Base-by-base conservation (phyloP, 2,888 invertebrate species). In the Aricia artaxerxes region DNA sequence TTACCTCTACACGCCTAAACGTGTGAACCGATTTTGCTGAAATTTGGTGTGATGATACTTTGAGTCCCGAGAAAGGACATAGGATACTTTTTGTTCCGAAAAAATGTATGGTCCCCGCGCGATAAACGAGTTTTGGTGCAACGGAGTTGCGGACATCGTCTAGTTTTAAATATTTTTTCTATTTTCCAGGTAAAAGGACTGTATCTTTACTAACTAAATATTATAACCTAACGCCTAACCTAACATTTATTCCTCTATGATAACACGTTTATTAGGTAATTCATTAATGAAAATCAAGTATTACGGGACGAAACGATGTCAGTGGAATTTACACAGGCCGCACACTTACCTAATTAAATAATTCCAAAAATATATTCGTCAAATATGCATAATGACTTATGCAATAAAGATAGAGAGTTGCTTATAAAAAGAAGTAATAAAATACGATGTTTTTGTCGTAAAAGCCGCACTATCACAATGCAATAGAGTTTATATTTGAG, bases 401-500 rank as follows among this genome's bases (percentile, higher is more conserved):
- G 69, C 35, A 69, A 69, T 69, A 69, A 69, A 35, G 69, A 69
- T 69, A 69, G 64, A 64, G 64, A 64, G 64, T 9, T 11, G 64
- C 64, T 31, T 64, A 64, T 64, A 64, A 64, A 69, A 69, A 69
- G 69, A 5, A 16, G 69, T 13, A 16, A 69, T 38, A 69, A 69
- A 69, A 35, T 64, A 69, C 35, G 4, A 69, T 38, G 69, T 69
- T 35, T 13, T 35, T 35, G 69, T 69, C 35, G 69, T 38, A 76
- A 76, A 76, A 31, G 35, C 31, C 11, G 4, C 76, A 7, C 35
- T 53, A 57, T 53, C 5, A 13, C 35, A 13, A 35, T 31, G 57
- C 13, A 57, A 57, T 76, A 76, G 57, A 76, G 76, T 76, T 76
- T 35, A 76, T 76, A 35, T 76, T 57, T 35, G 31, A 13, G 2